These are phyloP conservation scores for Epinephelus malabaricus DNA, from an alignment of 2,797 vertebrate genomes.

Conservation along the genomic window DNA sequence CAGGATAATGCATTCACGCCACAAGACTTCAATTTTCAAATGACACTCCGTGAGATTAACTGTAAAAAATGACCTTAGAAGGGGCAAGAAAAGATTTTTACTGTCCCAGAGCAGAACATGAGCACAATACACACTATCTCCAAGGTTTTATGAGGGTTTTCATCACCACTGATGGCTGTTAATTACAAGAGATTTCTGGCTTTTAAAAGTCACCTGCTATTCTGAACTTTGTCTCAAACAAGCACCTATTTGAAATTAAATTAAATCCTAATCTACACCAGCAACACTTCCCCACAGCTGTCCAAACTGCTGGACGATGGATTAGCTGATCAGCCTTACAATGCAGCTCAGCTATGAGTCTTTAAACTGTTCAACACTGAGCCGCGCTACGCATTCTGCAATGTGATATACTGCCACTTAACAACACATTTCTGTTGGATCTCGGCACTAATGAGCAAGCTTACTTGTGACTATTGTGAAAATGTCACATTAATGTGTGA, in stretches of 20 bases:
- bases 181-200: not conserved
- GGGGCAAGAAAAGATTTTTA: not conserved
- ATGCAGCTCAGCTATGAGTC: not conserved
- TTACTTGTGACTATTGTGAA: slow-evolving; percentile 56
- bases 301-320: slow-evolving; percentile 3
- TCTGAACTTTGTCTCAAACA: slow-evolving; percentile 10
- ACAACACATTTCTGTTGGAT: slow-evolving; percentile 39
- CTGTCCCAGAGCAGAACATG: not conserved
- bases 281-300: not conserved
- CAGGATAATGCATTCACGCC: not conserved
- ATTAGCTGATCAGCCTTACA: not conserved
- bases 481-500: slow-evolving; percentile 60
- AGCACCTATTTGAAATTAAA: not conserved
- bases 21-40: not conserved
- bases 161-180: not conserved
- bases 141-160: not conserved
- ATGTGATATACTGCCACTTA: slow-evolving; percentile 39
- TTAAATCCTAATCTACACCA: not conserved
- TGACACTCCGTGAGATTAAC: not conserved
- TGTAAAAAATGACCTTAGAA: not conserved
- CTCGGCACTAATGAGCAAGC: slow-evolving; percentile 58
- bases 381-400: slow-evolving; percentile 1
- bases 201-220: not conserved
- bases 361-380: slow-evolving; percentile 5
- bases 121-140: not conserved